Evolutionary conservation across 2,888 invertebrate genomes (phyloP).

Genomic region (Brenthis ino): DNA sequence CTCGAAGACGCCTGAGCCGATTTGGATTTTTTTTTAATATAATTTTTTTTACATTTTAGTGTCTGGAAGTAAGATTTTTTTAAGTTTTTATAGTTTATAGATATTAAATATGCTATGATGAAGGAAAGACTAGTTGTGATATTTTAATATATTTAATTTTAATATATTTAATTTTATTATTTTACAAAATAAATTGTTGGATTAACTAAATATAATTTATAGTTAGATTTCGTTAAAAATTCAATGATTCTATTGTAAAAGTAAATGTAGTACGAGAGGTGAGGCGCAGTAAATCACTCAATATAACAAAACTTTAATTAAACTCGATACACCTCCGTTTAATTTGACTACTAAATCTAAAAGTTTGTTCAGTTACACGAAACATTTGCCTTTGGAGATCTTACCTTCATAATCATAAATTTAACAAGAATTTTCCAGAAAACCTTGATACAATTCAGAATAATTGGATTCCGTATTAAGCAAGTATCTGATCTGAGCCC

Average conservation of each 20-base stretch:
- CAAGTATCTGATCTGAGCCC: conserved; percentile 1
- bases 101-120: no score
- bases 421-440: conserved; percentile 12
- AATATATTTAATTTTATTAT: no score
- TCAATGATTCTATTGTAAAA: conserved; percentile 1
- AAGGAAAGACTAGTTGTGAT: no score
- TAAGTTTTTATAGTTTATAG: no score
- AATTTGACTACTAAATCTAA: conserved; percentile 18
- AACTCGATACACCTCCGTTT: conserved; percentile 11
- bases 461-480: conserved; percentile 15
- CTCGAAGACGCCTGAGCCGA: no score
- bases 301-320: conserved; percentile 20
- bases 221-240: neutral
- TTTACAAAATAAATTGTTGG: no score
- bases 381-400: neutral
- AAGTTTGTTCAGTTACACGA: conserved; percentile 14
- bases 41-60: no score
- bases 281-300: conserved; percentile 1
- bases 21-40: no score
- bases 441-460: conserved; percentile 9
- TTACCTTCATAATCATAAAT: conserved; percentile 10
- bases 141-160: no score
- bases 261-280: neutral
- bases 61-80: no score
- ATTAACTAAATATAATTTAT: no score